A percentile compares a stretch with the other conserved stretches of the same genome.
phyloP scores from a whole-genome alignment of 2,797 vertebrate species.

The Dicrostonyx torquatus region DNA sequence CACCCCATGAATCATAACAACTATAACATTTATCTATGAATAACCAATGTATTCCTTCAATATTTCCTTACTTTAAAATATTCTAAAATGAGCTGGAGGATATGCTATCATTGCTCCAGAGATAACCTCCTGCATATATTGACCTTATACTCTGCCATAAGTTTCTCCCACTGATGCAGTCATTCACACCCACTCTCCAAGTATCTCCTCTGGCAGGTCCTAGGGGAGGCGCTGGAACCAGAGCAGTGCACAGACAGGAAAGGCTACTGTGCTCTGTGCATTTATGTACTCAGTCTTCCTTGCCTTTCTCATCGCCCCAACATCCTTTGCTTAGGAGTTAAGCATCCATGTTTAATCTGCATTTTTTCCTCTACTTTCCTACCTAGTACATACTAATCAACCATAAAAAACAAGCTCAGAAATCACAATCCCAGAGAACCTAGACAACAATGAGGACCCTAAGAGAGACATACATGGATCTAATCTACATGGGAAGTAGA shows the following conservation, averaged over 20 bases:
- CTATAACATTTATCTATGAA: background rate
- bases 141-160: conserved; percentile 2
- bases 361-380: background rate
- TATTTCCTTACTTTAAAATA: conserved; percentile 37
- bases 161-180: conserved; percentile 17
- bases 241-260: conserved; percentile 14
- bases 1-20: background rate
- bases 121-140: conserved; percentile 12
- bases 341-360: background rate
- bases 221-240: background rate
- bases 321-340: conserved; percentile 25
- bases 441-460: too few species aligned
- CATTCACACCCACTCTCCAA: conserved; percentile 10
- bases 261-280: background rate
- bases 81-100: background rate
- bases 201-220: background rate
- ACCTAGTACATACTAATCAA: background rate
- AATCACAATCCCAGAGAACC: too few species aligned
- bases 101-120: background rate
- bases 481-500: too few species aligned
- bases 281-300: background rate
- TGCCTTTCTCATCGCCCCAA: conserved; percentile 1
- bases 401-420: background rate
- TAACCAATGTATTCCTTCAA: conserved; percentile 16
- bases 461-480: too few species aligned